Evolutionary conservation across 2,113 vertebrate genomes (phyloP).

Genomic region (Martes martes): DNA sequence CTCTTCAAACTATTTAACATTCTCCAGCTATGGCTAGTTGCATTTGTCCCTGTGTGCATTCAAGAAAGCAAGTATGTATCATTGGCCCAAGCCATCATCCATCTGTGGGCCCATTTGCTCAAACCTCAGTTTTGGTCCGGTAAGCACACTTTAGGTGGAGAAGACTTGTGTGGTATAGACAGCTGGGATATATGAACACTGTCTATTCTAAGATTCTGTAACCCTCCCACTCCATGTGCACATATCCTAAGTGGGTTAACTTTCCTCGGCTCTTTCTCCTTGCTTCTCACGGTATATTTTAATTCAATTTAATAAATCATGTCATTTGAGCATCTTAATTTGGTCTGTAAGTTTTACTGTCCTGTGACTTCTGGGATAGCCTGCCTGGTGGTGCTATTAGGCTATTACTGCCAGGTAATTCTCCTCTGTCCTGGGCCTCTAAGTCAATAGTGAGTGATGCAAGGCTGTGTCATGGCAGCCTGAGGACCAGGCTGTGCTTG

Average conservation of each 20-base stretch:
- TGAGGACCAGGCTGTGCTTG: not conserved
- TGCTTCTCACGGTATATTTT: not conserved
- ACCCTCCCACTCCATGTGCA: not conserved
- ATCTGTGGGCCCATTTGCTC: not conserved
- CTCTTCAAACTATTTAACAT: not conserved
- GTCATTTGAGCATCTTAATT: not conserved
- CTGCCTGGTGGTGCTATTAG: not conserved
- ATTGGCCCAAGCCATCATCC: not conserved
- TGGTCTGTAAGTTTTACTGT: not conserved
- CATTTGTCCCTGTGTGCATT: not conserved
- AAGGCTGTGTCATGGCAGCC: not conserved
- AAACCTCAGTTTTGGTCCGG: not conserved
- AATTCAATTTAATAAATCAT: not conserved
- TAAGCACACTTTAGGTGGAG: not conserved
- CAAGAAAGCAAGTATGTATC: not conserved
- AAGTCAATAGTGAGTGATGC: not conserved
- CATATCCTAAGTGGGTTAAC: not conserved
- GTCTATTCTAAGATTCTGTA: no score
- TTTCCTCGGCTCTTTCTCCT: not conserved
- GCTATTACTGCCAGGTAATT: not conserved
- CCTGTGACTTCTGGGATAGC: not conserved
- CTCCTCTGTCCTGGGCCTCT: not conserved
- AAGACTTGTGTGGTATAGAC: not conserved
- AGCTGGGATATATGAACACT: accelerated
- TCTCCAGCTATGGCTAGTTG: not conserved